These are phyloP conservation scores for Dione juno DNA, from an alignment of 2,888 invertebrate species.

Conservation along the genomic window DNA sequence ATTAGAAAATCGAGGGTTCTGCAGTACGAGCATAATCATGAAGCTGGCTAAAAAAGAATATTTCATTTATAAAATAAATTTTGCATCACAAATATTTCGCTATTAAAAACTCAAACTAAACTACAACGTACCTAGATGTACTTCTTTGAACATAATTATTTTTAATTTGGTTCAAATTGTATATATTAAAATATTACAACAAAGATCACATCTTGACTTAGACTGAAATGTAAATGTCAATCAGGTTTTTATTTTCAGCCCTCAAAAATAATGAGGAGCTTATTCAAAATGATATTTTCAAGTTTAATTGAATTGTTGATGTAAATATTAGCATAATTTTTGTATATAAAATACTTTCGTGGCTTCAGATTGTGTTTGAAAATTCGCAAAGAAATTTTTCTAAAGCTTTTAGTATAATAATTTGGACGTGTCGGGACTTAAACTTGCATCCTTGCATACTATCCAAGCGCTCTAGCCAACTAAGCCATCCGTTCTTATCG, in stretches of 20 bases:
- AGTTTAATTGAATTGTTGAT: conserved; percentile 10
- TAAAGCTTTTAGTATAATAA: no score
- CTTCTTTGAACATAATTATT: conserved; percentile 21
- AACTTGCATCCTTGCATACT: no score
- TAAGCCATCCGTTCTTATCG: no score
- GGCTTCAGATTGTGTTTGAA: background rate
- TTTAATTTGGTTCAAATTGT: conserved; percentile 27
- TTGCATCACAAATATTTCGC: conserved; percentile 10
- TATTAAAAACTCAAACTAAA: conserved; percentile 4
- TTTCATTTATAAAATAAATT: no score
- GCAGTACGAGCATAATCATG: no score
- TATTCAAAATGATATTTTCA: conserved; percentile 10
- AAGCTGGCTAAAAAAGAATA: no score
- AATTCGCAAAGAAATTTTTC: no score
- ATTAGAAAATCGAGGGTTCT: no score
- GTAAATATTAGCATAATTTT: conserved; percentile 18
- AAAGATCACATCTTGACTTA: conserved; percentile 3
- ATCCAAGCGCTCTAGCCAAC: no score
- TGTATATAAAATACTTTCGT: background rate
- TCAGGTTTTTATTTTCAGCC: conserved; percentile 24
- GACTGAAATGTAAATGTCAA: conserved; percentile 20
- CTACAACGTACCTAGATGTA: background rate
- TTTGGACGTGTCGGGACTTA: no score
- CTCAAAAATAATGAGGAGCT: conserved; percentile 22
- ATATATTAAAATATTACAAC: conserved; percentile 32